Percentiles rank a stretch among this genome's conserved stretches.
Conservation (phyloP, 2,113 vertebrate species). For the Hippocampus zosterae region DNA sequence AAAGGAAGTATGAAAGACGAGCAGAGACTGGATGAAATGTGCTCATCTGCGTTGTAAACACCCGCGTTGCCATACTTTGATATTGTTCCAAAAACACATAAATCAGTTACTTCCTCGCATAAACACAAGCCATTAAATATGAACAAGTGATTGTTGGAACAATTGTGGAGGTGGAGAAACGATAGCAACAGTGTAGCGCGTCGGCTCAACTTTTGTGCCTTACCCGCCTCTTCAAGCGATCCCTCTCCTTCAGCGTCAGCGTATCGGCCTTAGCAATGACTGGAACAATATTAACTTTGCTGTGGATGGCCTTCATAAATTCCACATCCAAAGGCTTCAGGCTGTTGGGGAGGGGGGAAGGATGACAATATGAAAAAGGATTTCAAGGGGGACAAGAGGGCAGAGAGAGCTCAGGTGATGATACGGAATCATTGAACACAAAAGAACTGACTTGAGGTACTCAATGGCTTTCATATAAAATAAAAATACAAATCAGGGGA, state of each 20-base stretch:
- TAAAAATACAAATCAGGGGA: background rate
- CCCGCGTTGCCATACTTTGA: constrained; percentile 16
- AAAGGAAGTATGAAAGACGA: constrained; percentile 59
- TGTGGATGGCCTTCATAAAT: constrained; percentile 89
- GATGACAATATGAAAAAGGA: background rate
- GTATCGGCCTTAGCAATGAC: constrained; percentile 88
- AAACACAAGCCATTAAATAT: constrained; percentile 11
- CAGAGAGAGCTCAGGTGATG: background rate
- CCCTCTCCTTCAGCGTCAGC: constrained; percentile 81
- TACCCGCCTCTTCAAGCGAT: constrained; percentile 85
- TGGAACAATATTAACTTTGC: constrained; percentile 89
- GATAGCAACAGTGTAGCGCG: background rate
- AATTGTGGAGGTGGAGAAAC: background rate
- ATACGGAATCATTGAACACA: background rate
- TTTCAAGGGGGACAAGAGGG: background rate
- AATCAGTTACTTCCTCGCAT: constrained; percentile 13
- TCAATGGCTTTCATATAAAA: background rate
- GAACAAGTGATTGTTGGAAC: background rate
- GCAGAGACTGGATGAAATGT: constrained; percentile 28
- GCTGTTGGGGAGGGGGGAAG: constrained; percentile 43
- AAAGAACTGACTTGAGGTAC: background rate
- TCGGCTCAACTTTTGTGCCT: constrained; percentile 25
- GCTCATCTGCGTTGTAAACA: constrained; percentile 34
- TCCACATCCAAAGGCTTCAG: constrained; percentile 86
- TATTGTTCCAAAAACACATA: constrained; percentile 25